Evolutionary conservation across 2,113 vertebrate species (phyloP), one percentile per base, ranked within the genome.

Genomic region (Telmatochromis brichardi): DNA sequence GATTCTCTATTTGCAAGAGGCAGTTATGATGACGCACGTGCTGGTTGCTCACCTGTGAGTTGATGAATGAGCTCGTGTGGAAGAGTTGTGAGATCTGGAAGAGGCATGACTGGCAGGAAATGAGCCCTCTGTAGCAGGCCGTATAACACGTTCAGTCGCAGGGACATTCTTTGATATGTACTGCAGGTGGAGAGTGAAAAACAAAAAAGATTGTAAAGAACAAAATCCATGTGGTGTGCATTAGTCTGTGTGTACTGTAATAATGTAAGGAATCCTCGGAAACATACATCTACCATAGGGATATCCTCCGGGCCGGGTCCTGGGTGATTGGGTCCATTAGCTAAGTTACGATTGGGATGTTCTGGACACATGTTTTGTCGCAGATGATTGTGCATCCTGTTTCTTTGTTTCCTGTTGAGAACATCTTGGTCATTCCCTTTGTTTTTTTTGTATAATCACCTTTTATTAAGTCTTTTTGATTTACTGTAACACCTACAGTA

Each of bases 311-410:
- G 98, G 93, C 98, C 98, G 50, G 98, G 97, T 86, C 98, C 97
- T 9, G 98, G 98, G 92, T 99, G 98, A 96, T 98, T 99, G 85
- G 98, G 98, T 93, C 98, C 98, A 0, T 99, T 99, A 1, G 98
- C 97, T 85, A 99, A 95, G 95, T 94, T 99, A 81, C 98, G 97
- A 94, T 98, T 99, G 89, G 98, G 98, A 94, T 99, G 98, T 92
- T 98, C 98, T 82, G 97, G 97, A 91, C 98, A 99, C 98, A 99
- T 98, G 93, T 99, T 99, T 96, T 98, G 98, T 91, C 98, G 94
- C 94, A 99, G 96, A 94, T 99, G 98, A 94, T 97, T 99, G 93
- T 99, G 98, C 98, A 99, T 98, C 94, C 98, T 98, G 94, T 98
- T 99, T 93, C 98, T 97, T 95, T 99, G 98, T 96, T 98, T 99